A percentile compares a stretch with the other conserved stretches of the same genome.
phyloP scores from a whole-genome alignment of 1,140 invertebrate species.

The Heterodera carotae region DNA sequence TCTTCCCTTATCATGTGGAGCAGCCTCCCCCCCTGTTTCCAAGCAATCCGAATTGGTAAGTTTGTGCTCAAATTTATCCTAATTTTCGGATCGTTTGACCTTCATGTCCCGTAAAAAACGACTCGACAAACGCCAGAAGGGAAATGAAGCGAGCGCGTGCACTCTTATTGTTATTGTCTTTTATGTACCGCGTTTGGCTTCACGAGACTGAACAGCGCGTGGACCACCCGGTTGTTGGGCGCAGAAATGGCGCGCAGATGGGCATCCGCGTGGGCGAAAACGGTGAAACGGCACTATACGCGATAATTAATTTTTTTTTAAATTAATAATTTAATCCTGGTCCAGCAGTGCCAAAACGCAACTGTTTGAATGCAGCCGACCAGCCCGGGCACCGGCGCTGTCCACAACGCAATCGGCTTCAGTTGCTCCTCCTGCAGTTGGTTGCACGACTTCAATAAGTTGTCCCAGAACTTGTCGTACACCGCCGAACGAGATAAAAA shows the following conservation, averaged over 20 bases:
- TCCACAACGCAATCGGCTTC: conserved; percentile 38
- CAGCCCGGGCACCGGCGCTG: conserved; percentile 33
- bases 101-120: too few species aligned
- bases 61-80: too few species aligned
- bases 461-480: conserved; percentile 41
- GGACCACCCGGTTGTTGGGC: conserved; percentile 25
- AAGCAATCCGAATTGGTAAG: conserved; percentile 1
- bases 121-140: too few species aligned
- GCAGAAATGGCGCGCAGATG: conserved; percentile 32
- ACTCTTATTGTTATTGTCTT: too few species aligned
- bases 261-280: conserved; percentile 45
- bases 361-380: conserved; percentile 42
- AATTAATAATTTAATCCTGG: background rate
- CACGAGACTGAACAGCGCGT: conserved; percentile 33
- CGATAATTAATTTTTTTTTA: conserved; percentile 1
- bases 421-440: conserved; percentile 42
- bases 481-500: conserved; percentile 10
- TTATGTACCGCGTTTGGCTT: background rate
- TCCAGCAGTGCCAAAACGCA: too few species aligned
- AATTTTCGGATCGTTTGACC: too few species aligned
- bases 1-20: too few species aligned
- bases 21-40: too few species aligned
- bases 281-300: conserved; percentile 50
- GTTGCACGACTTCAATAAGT: conserved; percentile 43
- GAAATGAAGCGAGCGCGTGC: too few species aligned